Base-by-base conservation (phyloP, 1,140 invertebrate genomes). In the Brachionus rotundiformis region DNA sequence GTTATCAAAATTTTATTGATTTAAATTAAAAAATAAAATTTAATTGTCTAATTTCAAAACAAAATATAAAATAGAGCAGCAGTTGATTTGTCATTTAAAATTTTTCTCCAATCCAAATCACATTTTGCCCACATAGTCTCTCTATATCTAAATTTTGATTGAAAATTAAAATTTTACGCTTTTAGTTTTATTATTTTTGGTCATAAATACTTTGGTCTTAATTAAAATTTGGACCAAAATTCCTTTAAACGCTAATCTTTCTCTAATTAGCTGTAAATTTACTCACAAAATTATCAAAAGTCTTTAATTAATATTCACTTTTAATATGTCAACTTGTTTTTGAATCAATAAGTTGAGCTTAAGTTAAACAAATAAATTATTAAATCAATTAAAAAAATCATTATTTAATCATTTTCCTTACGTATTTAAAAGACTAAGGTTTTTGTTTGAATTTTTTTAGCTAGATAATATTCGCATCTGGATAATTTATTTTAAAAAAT, bases 1-100 rank as follows among this genome's bases (percentile, higher is more conserved):
- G n/a, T 19, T 54, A 54, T 54, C 19, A 54, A 23, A 54, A 54
- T 54, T 54, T 19, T 23, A 54, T 54, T 54, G 47, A 54, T 54
- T 54, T 25, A 25, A 54, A 54, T 25, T 54, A 25, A 54, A 54
- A 41, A 54, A 23, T 25, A 19, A 19, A 54, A 54, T 54, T 54
- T 54, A 54, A 54, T 54, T 54, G 47, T 54, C 47, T 54, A 54
- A 54, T 54, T 54, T 54, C 47, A 54, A 54, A 54, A 19, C 19
- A 16, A 16, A 19, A 8, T 8, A 6, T 54, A 19, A 19, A 49
- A 49, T 10, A 39, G 13, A 39, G 13, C 3, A 5, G 36, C 47
- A 19, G n/a, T 49, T 49, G 47, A 49, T 49, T 23, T 49, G 47
- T 19, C 16, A 19, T 49, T 19, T 19, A 25, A 49, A n/a, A 16